A percentile compares a stretch with the other conserved stretches of the same genome.
Evolutionary conservation across 2,797 vertebrate genomes (phyloP).

Genomic region (Oryzias sinensis): DNA sequence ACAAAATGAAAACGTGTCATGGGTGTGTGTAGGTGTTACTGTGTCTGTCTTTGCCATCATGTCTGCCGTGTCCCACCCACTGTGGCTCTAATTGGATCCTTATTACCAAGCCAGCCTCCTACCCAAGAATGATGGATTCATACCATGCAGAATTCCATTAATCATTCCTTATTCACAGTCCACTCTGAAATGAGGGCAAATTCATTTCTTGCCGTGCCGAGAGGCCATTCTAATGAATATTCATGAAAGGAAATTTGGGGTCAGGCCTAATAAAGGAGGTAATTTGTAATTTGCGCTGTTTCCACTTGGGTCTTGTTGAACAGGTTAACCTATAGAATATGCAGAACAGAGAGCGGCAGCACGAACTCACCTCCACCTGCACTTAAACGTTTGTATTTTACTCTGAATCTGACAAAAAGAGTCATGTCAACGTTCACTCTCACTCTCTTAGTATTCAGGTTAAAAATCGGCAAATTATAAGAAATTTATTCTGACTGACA

Average conservation of each 20-base stretch:
- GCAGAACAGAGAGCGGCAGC: conserved; percentile 38
- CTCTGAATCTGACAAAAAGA: conserved; percentile 34
- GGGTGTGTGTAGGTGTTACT: conserved; percentile 45
- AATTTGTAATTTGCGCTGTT: conserved; percentile 85
- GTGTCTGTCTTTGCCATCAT: conserved; percentile 41
- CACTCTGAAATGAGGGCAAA: conserved; percentile 75
- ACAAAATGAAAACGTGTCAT: conserved; percentile 13
- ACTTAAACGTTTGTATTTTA: conserved; percentile 49
- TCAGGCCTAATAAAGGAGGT: conserved; percentile 84
- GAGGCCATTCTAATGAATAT: conserved; percentile 81
- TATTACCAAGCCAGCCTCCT: conserved; percentile 78
- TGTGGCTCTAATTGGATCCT: conserved; percentile 86
- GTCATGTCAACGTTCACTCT: conserved; percentile 36
- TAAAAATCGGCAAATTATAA: conserved; percentile 32
- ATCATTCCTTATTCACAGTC: conserved; percentile 85
- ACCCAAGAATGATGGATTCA: conserved; percentile 82
- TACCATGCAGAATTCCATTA: conserved; percentile 83
- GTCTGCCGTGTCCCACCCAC: conserved; percentile 77
- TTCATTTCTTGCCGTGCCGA: conserved; percentile 74
- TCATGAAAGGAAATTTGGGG: conserved; percentile 85
- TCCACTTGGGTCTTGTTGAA: conserved; percentile 75
- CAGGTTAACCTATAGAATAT: conserved; percentile 78
- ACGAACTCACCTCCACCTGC: conserved; percentile 33
- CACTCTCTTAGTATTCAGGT: conserved; percentile 32
- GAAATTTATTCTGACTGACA: conserved; percentile 11